phyloP scores from a whole-genome alignment of 2,888 invertebrate species.

The Hydrotaea diabolus region DNA sequence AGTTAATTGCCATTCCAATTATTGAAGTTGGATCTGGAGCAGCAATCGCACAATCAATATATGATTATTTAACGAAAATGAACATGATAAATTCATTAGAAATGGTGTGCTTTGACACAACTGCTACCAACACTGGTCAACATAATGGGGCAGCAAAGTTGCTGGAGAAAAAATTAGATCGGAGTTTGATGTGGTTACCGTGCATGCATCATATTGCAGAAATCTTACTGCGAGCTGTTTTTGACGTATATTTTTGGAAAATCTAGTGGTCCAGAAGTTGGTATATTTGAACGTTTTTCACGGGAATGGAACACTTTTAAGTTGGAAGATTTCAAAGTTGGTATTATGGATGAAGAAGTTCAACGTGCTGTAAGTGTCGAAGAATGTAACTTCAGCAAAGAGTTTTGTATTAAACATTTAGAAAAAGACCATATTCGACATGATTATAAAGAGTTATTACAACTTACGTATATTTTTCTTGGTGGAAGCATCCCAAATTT shows the following conservation, averaged over 20 bases:
- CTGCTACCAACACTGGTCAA: slow-evolving; percentile 45
- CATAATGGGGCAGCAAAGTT: slow-evolving; percentile 41
- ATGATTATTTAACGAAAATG: slow-evolving; percentile 41
- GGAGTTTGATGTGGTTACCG: slow-evolving; percentile 33
- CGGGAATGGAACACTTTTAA: slow-evolving; percentile 32
- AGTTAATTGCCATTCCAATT: slow-evolving; percentile 26
- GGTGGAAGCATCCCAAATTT: slow-evolving; percentile 38
- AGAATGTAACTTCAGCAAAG: slow-evolving; percentile 27
- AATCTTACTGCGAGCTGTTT: slow-evolving; percentile 38
- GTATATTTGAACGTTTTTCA: slow-evolving; percentile 41
- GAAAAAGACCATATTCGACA: slow-evolving; percentile 15
- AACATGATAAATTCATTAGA: slow-evolving; percentile 36
- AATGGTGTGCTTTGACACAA: slow-evolving; percentile 46
- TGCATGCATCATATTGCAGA: slow-evolving; percentile 41
- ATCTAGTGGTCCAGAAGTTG: slow-evolving; percentile 40
- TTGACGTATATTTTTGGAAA: slow-evolving; percentile 41
- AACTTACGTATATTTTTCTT: slow-evolving; percentile 36
- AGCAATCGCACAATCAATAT: slow-evolving; percentile 40
- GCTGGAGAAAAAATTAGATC: slow-evolving; percentile 34
- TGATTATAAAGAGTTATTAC: slow-evolving; percentile 21
- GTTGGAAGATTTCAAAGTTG: slow-evolving; percentile 18
- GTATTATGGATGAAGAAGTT: slow-evolving; percentile 35
- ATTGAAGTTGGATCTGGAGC: slow-evolving; percentile 38
- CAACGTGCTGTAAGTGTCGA: slow-evolving; percentile 28
- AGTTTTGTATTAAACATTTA: not conserved